Conservation (phyloP, 2,888 invertebrate species). For the Poecilus cupreus region DNA sequence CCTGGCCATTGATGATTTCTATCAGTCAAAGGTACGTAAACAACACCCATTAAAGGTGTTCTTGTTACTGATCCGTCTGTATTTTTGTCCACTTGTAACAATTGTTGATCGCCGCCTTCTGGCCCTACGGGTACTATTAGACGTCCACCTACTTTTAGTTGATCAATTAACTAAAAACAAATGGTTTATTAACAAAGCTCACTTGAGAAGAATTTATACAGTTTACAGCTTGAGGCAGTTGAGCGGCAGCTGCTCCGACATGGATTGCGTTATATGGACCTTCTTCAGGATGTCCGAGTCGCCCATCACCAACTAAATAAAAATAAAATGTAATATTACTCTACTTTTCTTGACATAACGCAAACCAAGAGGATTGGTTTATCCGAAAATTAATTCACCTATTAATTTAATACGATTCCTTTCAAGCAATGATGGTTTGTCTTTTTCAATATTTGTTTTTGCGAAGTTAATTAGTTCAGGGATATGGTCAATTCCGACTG, state of each 20-base stretch:
- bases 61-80: constrained; percentile 84
- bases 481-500: constrained; percentile 94
- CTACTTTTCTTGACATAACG: not conserved
- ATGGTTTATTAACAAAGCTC: not conserved
- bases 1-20: constrained; percentile 81
- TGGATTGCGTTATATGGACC: constrained; percentile 95
- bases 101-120: constrained; percentile 88
- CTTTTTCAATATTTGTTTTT: constrained; percentile 83
- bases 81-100: constrained; percentile 93
- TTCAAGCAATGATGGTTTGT: constrained; percentile 81
- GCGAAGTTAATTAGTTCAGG: constrained; percentile 86
- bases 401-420: constrained; percentile 82
- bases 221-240: constrained; percentile 82
- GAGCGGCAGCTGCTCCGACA: constrained; percentile 91
- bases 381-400: constrained; percentile 76
- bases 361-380: too few relatives aligned
- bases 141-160: constrained; percentile 94
- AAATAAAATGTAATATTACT: not conserved
- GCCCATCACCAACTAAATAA: constrained; percentile 88
- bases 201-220: not conserved
- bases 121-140: constrained; percentile 94
- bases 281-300: constrained; percentile 82
- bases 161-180: constrained; percentile 82
- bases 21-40: constrained; percentile 97
- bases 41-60: constrained; percentile 93